phyloP scores from a whole-genome alignment of 2,113 vertebrate species.

The Epinephelus fuscoguttatus region DNA sequence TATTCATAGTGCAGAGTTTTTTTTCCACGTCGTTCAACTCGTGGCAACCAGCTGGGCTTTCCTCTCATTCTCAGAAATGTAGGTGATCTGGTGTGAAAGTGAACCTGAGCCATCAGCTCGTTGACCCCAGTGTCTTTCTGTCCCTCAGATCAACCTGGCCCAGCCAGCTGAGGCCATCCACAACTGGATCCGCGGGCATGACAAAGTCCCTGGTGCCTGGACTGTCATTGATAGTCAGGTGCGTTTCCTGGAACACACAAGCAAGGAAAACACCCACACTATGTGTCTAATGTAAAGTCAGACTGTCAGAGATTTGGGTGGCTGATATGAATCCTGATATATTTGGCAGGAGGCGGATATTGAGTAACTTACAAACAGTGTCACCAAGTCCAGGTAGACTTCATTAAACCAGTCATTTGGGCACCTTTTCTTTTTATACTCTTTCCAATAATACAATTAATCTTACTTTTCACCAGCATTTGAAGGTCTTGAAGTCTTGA shows the following conservation, averaged over 20 bases:
- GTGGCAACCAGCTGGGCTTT: slow-evolving; percentile 33
- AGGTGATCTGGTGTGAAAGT: slow-evolving; percentile 1
- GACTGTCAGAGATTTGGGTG: neutral
- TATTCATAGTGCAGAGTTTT: slow-evolving; percentile 52
- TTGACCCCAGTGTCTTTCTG: neutral
- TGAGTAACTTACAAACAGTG: neutral
- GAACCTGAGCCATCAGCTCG: neutral
- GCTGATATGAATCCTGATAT: neutral
- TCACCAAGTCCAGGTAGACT: neutral
- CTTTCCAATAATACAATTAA: neutral
- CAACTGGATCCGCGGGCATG: slow-evolving; percentile 98
- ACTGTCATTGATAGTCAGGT: slow-evolving; percentile 91
- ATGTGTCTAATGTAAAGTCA: neutral
- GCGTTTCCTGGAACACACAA: slow-evolving; percentile 31
- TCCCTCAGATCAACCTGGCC: slow-evolving; percentile 86
- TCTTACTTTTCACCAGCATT: neutral
- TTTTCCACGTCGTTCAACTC: slow-evolving; percentile 37
- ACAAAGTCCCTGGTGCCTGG: slow-evolving; percentile 98
- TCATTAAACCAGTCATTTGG: neutral
- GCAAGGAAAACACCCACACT: neutral
- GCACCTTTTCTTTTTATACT: neutral
- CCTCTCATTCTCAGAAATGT: slow-evolving; percentile 47
- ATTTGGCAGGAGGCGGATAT: neutral
- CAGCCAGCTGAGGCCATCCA: slow-evolving; percentile 91
- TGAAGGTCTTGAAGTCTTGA: neutral